Evolutionary conservation across 2,888 invertebrate genomes (phyloP), one percentile per base, ranked within the genome.

Genomic region (Drosophila robusta): DNA sequence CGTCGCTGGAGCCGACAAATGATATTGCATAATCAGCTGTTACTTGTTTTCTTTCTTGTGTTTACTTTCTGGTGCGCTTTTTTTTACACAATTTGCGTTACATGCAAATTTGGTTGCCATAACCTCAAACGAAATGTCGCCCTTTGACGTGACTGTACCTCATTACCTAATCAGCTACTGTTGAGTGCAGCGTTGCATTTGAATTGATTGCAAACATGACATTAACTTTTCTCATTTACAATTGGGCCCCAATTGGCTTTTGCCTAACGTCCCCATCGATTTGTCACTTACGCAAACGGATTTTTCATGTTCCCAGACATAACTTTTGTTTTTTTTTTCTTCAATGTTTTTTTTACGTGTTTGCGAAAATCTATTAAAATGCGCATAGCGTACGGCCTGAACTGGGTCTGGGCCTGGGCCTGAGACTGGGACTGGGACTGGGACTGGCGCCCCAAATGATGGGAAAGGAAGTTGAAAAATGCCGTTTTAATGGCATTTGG

Each of bases 11-110:
- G 45, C 71, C 69, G 71, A 68, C 78, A 84, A 82, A 80, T 73
- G 67, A 69, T 84, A 80, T 87, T 81, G 74, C 87, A 80, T 78
- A 87, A 87, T 87, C 85, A 62, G 50, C 70, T 67, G 71, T 84
- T 81, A 81, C 78, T 80, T 84, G 73, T 84, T 66, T 78, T 56
- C 65, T 64, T 66, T 71, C 44, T 45, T 58, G 29, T 58, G 29
- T 14, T 73, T 42, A 32, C 39, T 42, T 70, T 56, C 41, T 51
- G 56, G 44, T 61, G 55, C 18, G 22, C 45, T 55, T 6, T 38
- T 29, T 47, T 67, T 60, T 78, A 67, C 65, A 70, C 68, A 70
- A 57, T 72, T 66, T 75, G 41, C 54, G 70, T 65, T 75, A 67
- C 82, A 82, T 82, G 86, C 82, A 75, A 82, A 87, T 81, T 81